Conservation (phyloP, 1,140 invertebrate species). For the Trachelipus rathkii region DNA sequence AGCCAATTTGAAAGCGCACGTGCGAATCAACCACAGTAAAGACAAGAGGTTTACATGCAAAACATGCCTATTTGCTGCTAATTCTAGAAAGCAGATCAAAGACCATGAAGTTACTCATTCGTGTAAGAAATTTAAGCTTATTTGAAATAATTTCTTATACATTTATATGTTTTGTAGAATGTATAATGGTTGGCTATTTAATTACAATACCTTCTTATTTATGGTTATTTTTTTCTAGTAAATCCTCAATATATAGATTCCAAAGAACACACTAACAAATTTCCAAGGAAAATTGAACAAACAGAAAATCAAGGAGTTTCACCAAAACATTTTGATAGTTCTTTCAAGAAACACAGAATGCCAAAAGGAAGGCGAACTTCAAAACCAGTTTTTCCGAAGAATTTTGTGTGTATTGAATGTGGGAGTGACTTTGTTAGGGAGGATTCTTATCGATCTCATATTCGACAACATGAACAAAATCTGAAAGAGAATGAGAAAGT, state of each 20-base stretch:
- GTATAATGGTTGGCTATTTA: too few species aligned
- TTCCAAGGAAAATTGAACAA: too few species aligned
- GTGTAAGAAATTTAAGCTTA: not conserved
- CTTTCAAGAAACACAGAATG: not conserved
- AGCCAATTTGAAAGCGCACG: not conserved
- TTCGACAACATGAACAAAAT: not conserved
- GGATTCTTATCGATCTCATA: slow-evolving; percentile 1
- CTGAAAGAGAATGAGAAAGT: not conserved
- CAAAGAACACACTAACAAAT: too few species aligned
- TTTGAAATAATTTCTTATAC: too few species aligned
- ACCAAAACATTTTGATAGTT: too few species aligned
- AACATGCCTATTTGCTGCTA: not conserved
- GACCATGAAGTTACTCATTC: not conserved
- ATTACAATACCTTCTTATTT: too few species aligned
- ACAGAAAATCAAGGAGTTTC: too few species aligned
- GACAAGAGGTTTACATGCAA: not conserved
- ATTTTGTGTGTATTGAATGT: not conserved
- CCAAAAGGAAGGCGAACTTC: not conserved
- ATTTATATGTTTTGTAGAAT: too few species aligned
- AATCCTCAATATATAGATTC: too few species aligned
- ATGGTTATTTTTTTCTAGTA: too few species aligned
- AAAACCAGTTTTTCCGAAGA: not conserved
- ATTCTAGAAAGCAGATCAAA: not conserved
- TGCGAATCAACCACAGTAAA: not conserved
- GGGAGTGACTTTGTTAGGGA: not conserved